Conservation (phyloP, 2,797 vertebrate species). For the Paratrypauchen microcephalus region DNA sequence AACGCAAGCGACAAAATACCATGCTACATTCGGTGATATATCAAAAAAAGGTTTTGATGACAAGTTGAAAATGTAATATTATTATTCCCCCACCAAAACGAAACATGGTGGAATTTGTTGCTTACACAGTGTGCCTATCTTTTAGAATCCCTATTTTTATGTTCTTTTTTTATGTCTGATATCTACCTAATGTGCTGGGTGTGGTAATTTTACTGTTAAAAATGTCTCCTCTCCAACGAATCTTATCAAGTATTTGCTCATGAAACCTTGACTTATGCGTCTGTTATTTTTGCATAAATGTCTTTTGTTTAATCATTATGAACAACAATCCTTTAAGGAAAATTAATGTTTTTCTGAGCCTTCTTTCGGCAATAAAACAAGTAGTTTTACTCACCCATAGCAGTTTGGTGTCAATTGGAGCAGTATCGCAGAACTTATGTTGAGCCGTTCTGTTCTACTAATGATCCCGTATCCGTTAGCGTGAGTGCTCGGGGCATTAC, state of each 20-base stretch:
- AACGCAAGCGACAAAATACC: conserved; percentile 7
- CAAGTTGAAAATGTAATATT: neutral
- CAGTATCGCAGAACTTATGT: too few relatives aligned
- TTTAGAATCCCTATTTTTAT: neutral
- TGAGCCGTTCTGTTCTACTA: too few relatives aligned
- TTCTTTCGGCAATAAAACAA: too few relatives aligned
- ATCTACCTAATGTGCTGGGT: neutral
- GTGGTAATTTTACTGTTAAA: conserved; percentile 17
- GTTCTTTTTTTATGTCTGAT: neutral
- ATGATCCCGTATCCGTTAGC: too few relatives aligned
- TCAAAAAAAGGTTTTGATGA: conserved; percentile 1
- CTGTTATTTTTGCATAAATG: neutral
- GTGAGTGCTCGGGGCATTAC: too few relatives aligned
- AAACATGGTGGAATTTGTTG: neutral
- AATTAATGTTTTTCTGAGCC: too few relatives aligned
- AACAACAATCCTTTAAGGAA: too few relatives aligned
- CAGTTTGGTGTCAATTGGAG: too few relatives aligned
- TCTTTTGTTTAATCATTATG: neutral
- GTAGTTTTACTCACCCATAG: too few relatives aligned
- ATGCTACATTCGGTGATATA: neutral
- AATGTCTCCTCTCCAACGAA: neutral
- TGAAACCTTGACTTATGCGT: too few relatives aligned
- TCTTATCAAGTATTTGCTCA: too few relatives aligned
- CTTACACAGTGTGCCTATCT: neutral
- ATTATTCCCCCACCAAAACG: neutral